Conservation (phyloP, 2,888 invertebrate genomes). For the Rhagonycha fulva region DNA sequence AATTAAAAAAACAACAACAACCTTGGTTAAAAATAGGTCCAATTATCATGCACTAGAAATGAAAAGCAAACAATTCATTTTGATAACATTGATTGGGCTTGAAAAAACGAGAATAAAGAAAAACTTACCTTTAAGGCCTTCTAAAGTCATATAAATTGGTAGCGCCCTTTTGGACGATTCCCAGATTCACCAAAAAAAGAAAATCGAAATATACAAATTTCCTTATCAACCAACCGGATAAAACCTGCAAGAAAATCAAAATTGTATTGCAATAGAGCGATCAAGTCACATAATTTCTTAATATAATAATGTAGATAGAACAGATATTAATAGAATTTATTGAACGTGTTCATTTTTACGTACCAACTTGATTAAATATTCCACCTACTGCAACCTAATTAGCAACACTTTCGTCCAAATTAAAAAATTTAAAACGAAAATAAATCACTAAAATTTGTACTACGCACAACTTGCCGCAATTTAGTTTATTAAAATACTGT, state of each 20-base stretch:
- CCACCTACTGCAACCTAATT: neutral
- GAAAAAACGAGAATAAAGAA: constrained; percentile 7
- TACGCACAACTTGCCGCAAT: neutral
- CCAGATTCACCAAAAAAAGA: constrained; percentile 38
- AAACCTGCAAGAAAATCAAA: neutral
- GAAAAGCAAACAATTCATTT: neutral
- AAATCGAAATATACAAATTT: constrained; percentile 1
- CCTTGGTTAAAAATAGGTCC: neutral
- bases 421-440: neutral
- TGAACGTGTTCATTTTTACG: neutral
- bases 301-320: neutral
- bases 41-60: neutral
- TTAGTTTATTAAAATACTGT: neutral
- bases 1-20: neutral
- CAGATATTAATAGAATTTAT: neutral
- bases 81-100: neutral
- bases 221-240: neutral
- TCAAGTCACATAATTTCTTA: neutral
- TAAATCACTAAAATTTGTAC: neutral
- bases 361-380: neutral
- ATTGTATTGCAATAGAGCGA: neutral
- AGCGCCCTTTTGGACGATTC: constrained; percentile 85
- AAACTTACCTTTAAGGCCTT: constrained; percentile 84
- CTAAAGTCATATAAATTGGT: constrained; percentile 97
- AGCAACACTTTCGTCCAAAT: neutral